Conservation (phyloP, 2,888 invertebrate genomes). For the Cephus rjabovi region DNA sequence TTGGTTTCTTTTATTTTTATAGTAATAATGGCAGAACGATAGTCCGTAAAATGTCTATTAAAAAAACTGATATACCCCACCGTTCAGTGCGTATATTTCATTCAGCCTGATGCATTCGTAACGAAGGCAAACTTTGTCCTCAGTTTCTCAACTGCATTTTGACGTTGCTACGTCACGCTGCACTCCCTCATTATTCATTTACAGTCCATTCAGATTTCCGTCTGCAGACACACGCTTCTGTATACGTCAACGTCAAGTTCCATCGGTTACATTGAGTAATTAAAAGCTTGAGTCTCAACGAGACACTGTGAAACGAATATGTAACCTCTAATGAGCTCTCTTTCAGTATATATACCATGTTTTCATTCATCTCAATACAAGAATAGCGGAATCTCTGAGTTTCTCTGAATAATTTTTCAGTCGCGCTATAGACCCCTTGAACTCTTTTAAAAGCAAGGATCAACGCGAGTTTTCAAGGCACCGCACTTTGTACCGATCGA, state of each 20-base stretch:
- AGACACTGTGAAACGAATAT: neutral
- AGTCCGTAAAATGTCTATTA: too few species aligned
- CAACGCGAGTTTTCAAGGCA: neutral
- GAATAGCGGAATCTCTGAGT: neutral
- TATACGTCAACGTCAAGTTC: neutral
- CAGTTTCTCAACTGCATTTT: too few species aligned
- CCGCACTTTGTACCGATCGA: neutral
- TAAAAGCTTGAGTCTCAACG: neutral
- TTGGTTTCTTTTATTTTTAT: too few species aligned
- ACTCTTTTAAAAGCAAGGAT: neutral
- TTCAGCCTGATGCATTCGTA: too few species aligned
- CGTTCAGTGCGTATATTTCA: too few species aligned
- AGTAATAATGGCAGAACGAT: too few species aligned
- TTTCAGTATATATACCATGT: neutral
- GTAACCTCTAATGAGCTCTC: neutral
- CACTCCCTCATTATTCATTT: neutral
- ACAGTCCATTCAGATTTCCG: neutral
- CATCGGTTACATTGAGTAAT: neutral
- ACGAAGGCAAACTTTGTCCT: too few species aligned
- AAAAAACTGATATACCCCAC: too few species aligned
- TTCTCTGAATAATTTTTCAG: neutral
- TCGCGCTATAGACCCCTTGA: neutral
- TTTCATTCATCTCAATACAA: neutral
- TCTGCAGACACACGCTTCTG: neutral
- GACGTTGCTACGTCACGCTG: neutral